Evolutionary conservation across 2,113 vertebrate species (phyloP), one percentile per base, ranked within the genome.

Genomic region (Syngnathus scovelli): DNA sequence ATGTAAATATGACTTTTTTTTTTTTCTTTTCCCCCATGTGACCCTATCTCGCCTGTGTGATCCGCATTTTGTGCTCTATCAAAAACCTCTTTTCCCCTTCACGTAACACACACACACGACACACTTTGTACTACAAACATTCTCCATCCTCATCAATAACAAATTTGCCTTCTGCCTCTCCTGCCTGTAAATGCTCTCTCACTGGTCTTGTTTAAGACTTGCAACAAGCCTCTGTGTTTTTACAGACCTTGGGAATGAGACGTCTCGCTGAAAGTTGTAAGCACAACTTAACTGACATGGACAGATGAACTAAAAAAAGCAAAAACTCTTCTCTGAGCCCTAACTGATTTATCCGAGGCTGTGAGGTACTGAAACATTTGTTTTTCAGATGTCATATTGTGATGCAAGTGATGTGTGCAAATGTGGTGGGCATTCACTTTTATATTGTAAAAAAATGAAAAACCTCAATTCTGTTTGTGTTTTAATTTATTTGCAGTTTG

Each of bases 401-500:
- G 33, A 18, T 61, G 64, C n/a, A 67, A 43, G 63, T 48, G 69
- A 69, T 19, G 19, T 52, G 49, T 52, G 49, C 49, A 21, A 21
- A 55, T 59, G 61, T 48, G 59, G 58, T 58, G 38, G 27, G 52
- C 70, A 71, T 70, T 58, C 58, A 37, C 41, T 12, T 9, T 43
- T 11, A 67, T 68, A 49, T 76, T 78, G 69, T 80, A 67, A 33
- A 33, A 33, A 33, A 73, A 73, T 74, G 80, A 61, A 79, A 52
- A 86, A 74, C 71, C 66, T 79, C 70, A 78, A 59, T 63, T 80
- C 61, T 82, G 70, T 78, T 85, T 85, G 75, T 87, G 75, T 76
- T 83, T 82, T 88, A 85, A 88, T 85, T 88, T 87, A 88, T 88
- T 88, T 85, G 75, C 77, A 73, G 69, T 79, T 81, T 77, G 23